Evolutionary conservation across 2,888 invertebrate genomes (phyloP).

Genomic region (Drosophila percnosoma): DNA sequence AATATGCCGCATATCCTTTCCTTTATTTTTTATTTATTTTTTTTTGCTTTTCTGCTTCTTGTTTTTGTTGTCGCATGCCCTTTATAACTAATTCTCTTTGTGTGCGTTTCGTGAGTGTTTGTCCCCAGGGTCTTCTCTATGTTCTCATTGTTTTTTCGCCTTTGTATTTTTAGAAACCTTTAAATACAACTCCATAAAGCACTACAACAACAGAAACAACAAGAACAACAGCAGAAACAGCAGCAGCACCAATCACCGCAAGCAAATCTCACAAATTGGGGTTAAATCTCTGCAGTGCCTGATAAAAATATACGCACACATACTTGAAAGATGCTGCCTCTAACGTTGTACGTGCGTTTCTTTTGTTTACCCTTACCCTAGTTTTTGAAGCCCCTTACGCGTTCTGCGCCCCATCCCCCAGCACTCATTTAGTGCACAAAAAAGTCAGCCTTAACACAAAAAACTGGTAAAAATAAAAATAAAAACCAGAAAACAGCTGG

Average conservation of each 20-base stretch:
- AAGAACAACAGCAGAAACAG: slow-evolving; percentile 2
- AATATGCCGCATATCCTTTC: slow-evolving; percentile 72
- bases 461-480: slow-evolving; percentile 51
- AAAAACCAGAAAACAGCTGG: slow-evolving; percentile 75
- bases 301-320: slow-evolving; percentile 78
- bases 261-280: slow-evolving; percentile 82
- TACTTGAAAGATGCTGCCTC: slow-evolving; percentile 66
- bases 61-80: slow-evolving; percentile 48
- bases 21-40: slow-evolving; percentile 1
- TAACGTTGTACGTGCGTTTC: slow-evolving; percentile 57
- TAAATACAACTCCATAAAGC: slow-evolving; percentile 71
- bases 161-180: slow-evolving; percentile 79
- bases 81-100: slow-evolving; percentile 77
- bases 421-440: slow-evolving; percentile 7
- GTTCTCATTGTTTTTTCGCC: slow-evolving; percentile 59
- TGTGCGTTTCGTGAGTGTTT: slow-evolving; percentile 22
- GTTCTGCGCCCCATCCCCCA: slow-evolving; percentile 21
- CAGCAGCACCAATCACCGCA: slow-evolving; percentile 71
- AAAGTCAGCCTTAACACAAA: slow-evolving; percentile 17
- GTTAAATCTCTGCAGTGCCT: slow-evolving; percentile 79
- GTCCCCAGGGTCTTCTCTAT: slow-evolving; percentile 59
- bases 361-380: slow-evolving; percentile 77
- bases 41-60: slow-evolving; percentile 21
- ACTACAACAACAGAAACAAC: slow-evolving; percentile 13
- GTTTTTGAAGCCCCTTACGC: slow-evolving; percentile 35